These are phyloP conservation scores for Picathartes gymnocephalus DNA, from an alignment of 2,113 vertebrate species.

Conservation along the genomic window DNA sequence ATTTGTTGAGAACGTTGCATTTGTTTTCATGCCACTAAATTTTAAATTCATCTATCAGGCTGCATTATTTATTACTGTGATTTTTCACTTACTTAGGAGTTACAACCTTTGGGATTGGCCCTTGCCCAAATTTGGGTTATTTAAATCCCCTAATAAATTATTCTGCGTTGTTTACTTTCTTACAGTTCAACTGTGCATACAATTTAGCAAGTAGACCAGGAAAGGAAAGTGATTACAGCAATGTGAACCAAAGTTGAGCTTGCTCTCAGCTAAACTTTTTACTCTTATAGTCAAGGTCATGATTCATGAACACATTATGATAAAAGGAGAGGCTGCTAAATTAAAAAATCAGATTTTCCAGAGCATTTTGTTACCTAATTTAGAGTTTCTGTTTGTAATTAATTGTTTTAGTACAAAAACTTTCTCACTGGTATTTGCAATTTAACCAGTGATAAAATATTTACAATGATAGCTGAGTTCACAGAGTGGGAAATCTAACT, in stretches of 20 bases:
- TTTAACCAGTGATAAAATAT: neutral
- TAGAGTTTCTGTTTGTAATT: neutral
- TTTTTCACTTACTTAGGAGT: neutral
- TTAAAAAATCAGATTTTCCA: neutral
- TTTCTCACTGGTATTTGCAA: neutral
- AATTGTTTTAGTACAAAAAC: neutral
- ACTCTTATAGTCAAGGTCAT: neutral
- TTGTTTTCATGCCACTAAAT: neutral
- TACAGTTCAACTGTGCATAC: neutral
- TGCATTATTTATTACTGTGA: neutral
- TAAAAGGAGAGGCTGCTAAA: neutral
- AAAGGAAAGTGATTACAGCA: neutral
- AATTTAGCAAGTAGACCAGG: neutral
- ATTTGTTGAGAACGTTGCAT: neutral
- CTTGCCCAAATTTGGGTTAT: neutral
- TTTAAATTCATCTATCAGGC: neutral
- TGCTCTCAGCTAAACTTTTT: neutral
- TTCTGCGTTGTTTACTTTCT: neutral
- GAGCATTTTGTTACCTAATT: neutral
- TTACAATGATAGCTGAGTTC: neutral
- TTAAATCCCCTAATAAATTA: conserved; percentile 5
- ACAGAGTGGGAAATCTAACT: neutral
- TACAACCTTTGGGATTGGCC: neutral
- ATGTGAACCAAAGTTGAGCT: neutral
- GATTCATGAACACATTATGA: neutral